phyloP scores from a whole-genome alignment of 2,113 vertebrate species.

The Camelus dromedarius region DNA sequence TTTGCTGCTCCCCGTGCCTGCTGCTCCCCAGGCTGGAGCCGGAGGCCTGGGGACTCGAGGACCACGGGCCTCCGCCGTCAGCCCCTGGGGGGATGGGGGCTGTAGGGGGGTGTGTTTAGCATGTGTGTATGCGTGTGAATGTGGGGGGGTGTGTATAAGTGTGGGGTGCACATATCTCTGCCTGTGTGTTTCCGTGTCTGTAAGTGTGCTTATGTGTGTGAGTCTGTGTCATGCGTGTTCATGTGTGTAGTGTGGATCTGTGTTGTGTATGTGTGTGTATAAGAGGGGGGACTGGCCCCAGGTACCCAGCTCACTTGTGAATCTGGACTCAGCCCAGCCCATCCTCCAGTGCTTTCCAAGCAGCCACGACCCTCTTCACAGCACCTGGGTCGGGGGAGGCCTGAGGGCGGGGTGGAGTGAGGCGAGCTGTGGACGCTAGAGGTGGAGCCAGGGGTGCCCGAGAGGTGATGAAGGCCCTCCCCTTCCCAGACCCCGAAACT shows the following conservation, averaged over 20 bases:
- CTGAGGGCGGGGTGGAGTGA: not conserved
- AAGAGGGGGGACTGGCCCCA: not conserved
- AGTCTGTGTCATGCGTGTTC: not conserved
- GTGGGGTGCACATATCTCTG: rapidly evolving
- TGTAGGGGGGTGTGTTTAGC: rapidly evolving
- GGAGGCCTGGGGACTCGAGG: not conserved
- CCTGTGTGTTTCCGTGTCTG: not conserved
- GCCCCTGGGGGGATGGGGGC: not conserved
- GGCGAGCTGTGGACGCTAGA: not conserved
- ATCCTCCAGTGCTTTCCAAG: rapidly evolving
- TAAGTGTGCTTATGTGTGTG: not conserved
- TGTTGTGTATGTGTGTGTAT: not conserved
- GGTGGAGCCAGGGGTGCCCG: not conserved
- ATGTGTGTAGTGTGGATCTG: not conserved
- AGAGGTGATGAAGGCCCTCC: too few relatives aligned
- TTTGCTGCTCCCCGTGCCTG: too few relatives aligned
- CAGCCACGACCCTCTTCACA: rapidly evolving
- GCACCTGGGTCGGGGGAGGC: rapidly evolving
- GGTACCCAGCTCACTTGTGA: not conserved
- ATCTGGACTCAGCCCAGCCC: not conserved
- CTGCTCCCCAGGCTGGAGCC: rapidly evolving
- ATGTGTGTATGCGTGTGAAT: rapidly evolving
- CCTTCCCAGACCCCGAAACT: rapidly evolving
- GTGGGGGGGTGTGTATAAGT: not conserved
- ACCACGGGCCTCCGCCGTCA: rapidly evolving